Conservation (phyloP, 2,113 vertebrate genomes). For the Camelus dromedarius region DNA sequence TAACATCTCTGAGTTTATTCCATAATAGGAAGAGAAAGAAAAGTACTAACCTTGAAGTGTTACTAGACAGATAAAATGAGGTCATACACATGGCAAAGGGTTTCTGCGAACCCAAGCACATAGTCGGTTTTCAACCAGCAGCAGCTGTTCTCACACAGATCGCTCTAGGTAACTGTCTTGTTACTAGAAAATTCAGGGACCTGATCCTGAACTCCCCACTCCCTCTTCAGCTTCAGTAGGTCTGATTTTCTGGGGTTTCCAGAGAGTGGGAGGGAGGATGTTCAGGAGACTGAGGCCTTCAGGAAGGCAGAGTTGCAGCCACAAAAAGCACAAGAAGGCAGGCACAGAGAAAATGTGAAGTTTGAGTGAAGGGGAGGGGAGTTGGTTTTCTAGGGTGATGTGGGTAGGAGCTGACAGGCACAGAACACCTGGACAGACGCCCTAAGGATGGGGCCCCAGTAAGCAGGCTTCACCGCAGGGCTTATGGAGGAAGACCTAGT, state of each 20-base stretch:
- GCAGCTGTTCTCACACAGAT: neutral
- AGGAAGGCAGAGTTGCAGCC: neutral
- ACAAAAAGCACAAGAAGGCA: neutral
- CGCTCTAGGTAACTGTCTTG: neutral
- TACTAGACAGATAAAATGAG: neutral
- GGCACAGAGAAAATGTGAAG: too few species aligned
- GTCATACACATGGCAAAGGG: accelerated
- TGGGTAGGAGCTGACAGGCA: neutral
- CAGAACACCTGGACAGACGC: neutral
- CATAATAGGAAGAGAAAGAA: neutral
- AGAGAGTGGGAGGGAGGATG: neutral
- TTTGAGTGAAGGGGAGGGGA: neutral
- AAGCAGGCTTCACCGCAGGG: neutral
- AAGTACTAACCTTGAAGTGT: neutral
- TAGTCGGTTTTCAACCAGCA: neutral
- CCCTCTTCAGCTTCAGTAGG: neutral
- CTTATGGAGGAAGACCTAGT: neutral
- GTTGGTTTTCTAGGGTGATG: neutral
- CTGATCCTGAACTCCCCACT: neutral
- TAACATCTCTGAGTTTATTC: neutral
- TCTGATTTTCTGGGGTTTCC: neutral
- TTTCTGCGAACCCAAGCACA: neutral
- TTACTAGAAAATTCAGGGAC: neutral
- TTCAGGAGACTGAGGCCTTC: neutral
- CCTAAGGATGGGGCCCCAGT: too few species aligned